phyloP scores from a whole-genome alignment of 2,113 vertebrate species.

The Hypocryptadius cinnamomeus region DNA sequence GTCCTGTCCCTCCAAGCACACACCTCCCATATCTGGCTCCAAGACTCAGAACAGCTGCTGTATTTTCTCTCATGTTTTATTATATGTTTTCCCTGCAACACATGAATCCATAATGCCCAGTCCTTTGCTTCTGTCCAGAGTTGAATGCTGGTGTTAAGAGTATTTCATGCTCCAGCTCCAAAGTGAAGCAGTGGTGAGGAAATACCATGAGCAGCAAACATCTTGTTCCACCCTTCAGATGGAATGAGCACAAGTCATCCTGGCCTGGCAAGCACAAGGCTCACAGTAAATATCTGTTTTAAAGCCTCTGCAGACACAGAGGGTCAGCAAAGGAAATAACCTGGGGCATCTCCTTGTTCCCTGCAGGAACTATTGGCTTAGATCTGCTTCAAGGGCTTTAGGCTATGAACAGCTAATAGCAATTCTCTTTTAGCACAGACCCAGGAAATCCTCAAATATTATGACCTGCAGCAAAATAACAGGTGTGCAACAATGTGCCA shows the following conservation, averaged over 20 bases:
- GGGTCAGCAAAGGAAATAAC: not conserved
- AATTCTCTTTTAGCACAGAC: not conserved
- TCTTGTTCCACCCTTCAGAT: not conserved
- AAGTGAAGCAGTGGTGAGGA: not conserved
- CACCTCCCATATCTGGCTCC: not conserved
- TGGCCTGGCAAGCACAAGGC: not conserved
- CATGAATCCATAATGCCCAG: accelerated
- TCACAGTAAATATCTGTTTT: not conserved
- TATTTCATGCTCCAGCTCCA: not conserved
- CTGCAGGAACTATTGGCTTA: not conserved
- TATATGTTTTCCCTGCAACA: not conserved
- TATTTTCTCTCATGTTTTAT: not conserved
- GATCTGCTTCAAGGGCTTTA: not conserved
- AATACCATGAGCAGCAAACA: not conserved
- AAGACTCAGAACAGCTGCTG: not conserved
- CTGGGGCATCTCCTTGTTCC: not conserved
- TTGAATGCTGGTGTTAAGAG: not conserved
- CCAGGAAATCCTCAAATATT: not conserved
- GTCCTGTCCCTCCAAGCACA: not conserved
- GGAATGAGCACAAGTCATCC: not conserved
- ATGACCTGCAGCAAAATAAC: not conserved
- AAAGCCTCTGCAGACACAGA: not conserved
- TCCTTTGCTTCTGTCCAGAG: not conserved
- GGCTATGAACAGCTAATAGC: not conserved
- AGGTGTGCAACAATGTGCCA: not conserved